Evolutionary conservation across 2,888 invertebrate species (phyloP), one percentile per base, ranked within the genome.

Genomic region (Macrophya annulata): DNA sequence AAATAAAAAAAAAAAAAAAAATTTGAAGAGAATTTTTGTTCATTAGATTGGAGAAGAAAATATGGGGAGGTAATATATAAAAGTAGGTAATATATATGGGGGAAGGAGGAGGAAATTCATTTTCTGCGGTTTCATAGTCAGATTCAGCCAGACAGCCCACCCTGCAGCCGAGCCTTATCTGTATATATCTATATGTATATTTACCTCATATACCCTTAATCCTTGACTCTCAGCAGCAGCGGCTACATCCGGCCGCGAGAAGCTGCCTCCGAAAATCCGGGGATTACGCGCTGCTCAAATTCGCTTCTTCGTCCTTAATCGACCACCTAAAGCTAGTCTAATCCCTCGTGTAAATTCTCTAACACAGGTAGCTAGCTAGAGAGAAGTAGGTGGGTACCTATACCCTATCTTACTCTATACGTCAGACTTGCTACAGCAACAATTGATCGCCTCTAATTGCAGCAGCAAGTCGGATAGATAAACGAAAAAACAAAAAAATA

Each of bases 221-320:
- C 62, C 62, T 62, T 25, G 62, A 62, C 62, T 62, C 62, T 62
- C 62, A 62, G 62, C 62, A 62, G 62, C 62, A 62, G 62, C 25
- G 62, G 62, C n/a, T 71, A 71, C 37, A 71, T 71, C 71, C 71
- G 21, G 40, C 31, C 45, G 31, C 71, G 84, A 55, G 55, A 76
- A 68, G 72, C 55, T 55, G 68, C 55, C 12, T 62, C 65, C 65
- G n/a, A 71, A 81, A 74, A 55, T 55, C 84, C 72, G 71, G 40
- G 76, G 84, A 84, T 84, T 84, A 77, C 12, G 25, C 76, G 59
- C 76, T 55, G 40, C 84, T 84, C 31, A 84, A 84, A 77, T 84
- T 77, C 84, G 45, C 55, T 84, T 74, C 76, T 76, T 45, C 51
- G 62, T 84, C 74, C 84, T 62, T 84, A 84, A 84, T 84, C 76